A percentile compares a stretch with the other conserved stretches of the same genome.
phyloP scores from a whole-genome alignment of 2,888 invertebrate species.

The Dryococelus australis region DNA sequence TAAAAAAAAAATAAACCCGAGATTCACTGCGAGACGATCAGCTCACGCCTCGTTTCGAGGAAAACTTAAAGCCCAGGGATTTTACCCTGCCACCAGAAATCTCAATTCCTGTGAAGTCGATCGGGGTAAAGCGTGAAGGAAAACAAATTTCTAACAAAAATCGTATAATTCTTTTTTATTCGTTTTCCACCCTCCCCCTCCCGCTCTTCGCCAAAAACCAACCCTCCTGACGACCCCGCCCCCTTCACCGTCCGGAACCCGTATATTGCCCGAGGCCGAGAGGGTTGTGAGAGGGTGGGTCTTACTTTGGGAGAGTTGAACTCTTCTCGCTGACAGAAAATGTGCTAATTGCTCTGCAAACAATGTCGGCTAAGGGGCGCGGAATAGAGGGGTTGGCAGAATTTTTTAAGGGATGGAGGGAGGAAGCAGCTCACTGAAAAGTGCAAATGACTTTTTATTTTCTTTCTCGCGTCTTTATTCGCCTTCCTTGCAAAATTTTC shows the following conservation, averaged over 20 bases:
- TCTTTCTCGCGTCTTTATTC: constrained; percentile 16
- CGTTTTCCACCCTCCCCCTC: background rate
- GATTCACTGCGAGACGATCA: background rate
- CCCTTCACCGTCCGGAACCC: background rate
- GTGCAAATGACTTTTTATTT: constrained; percentile 16
- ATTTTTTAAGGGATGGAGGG: background rate
- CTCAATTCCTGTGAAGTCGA: background rate
- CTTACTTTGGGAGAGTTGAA: background rate
- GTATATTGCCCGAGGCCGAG: background rate
- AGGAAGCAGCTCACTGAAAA: background rate
- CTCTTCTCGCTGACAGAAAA: background rate
- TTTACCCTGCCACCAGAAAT: background rate
- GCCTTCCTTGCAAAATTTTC: background rate
- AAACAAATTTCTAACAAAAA: background rate
- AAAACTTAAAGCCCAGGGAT: background rate
- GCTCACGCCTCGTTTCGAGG: background rate
- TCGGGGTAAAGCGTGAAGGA: background rate
- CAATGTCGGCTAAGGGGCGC: background rate
- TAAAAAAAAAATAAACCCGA: background rate
- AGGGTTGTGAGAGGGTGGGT: background rate
- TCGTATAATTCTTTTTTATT: background rate
- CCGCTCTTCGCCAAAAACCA: background rate
- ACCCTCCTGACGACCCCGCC: too few species aligned
- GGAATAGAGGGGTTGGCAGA: background rate
- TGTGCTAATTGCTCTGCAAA: constrained; percentile 9